These are phyloP conservation scores for Acanthornis magna DNA, from an alignment of 2,797 vertebrate genomes.

Conservation along the genomic window DNA sequence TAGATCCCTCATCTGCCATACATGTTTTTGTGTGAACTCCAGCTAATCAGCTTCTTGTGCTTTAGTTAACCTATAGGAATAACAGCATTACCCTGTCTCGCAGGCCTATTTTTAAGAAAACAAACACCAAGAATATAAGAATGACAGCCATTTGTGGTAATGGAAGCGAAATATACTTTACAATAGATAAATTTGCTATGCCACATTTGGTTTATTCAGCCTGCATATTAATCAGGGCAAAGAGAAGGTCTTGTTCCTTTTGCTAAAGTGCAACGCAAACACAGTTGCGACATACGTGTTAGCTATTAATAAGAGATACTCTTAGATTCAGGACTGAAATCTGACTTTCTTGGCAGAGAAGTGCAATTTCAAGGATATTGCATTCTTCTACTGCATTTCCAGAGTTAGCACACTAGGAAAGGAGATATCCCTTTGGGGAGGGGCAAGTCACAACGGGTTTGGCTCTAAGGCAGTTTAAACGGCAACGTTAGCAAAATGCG, in stretches of 20 bases:
- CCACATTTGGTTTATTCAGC: background rate
- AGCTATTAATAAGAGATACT: slow-evolving; percentile 9
- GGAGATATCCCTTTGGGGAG: slow-evolving; percentile 29
- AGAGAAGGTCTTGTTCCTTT: background rate
- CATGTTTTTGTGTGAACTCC: background rate
- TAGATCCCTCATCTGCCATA: background rate
- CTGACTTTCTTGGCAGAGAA: slow-evolving; percentile 41
- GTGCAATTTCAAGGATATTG: slow-evolving; percentile 31
- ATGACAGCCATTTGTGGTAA: background rate
- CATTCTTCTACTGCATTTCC: slow-evolving; percentile 21
- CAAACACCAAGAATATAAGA: background rate
- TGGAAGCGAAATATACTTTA: background rate
- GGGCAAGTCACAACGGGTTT: background rate
- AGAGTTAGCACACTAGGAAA: slow-evolving; percentile 23
- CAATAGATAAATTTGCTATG: background rate
- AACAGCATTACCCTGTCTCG: background rate
- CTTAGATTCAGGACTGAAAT: background rate
- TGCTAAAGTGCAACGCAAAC: background rate
- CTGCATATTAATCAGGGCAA: background rate
- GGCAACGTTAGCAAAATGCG: slow-evolving; percentile 26
- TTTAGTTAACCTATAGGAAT: background rate
- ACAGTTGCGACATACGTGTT: background rate
- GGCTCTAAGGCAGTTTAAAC: background rate
- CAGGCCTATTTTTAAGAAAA: background rate
- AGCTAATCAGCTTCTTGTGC: background rate